Base-by-base conservation (phyloP, 2,113 vertebrate genomes). In the Gymnobelideus leadbeateri region DNA sequence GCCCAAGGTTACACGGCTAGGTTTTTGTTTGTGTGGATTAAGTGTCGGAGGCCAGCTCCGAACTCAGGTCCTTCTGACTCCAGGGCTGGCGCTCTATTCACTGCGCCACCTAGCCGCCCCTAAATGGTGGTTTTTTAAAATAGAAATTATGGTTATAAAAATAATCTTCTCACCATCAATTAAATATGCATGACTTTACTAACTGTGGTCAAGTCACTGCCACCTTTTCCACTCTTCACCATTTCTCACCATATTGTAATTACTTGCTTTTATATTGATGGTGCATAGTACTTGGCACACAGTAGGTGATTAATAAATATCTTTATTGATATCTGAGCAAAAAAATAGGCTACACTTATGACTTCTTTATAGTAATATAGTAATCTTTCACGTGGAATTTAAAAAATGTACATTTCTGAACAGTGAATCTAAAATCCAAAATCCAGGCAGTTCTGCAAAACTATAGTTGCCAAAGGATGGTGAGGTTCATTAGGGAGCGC, bases 381-480 rank as follows among this genome's bases (percentile, higher is more conserved):
- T 55, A 91, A 46, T 95, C 0, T 96, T 91, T 93, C 97, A 43
- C 16, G 0, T 31, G 37, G 54, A 0, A 37, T 68, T 49, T 49
- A n/a, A 8, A 90, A 91, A 61, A 95, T 91, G 46, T 43, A 49
- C 61, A 24, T 91, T 94, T 57, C 77, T 94, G 52, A 89, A 61
- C 31, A 1, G 31, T 37, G 84, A 92, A 43, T 92, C 46, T 0
- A 89, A 92, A 92, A 91, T 84, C 43, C 25, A 51, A 21, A 28
- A 49, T 57, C 89, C 23, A 57, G 37, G 8, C 77, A 8, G 43
- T 92, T 93, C 89, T n/a, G 4, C 49, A 91, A 90, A 43, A 24
- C 51, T 91, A 31, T 68, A 43, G 46, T 57, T 54, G 51, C 53
- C 89, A 25, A 25, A 5, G 54, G 25, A 91, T 28, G 47, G 3